Conservation (phyloP, 2,888 invertebrate genomes). For the Pristionchus japonicus region DNA sequence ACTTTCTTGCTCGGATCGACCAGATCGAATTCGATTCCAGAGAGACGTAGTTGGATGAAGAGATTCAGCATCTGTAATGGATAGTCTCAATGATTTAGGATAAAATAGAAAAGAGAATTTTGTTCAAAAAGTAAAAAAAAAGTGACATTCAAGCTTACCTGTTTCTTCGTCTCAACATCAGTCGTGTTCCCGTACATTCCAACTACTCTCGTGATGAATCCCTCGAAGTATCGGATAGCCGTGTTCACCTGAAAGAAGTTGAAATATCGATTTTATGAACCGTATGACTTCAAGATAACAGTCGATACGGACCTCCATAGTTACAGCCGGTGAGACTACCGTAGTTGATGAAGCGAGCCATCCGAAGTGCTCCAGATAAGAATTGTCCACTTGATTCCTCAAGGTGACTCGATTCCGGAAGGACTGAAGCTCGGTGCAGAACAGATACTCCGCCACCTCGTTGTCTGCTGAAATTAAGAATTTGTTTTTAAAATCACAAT, state of each 20-base stretch:
- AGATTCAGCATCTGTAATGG: slow-evolving; percentile 25
- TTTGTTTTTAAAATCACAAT: neutral
- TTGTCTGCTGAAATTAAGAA: neutral
- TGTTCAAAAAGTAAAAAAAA: no score
- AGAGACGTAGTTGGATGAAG: slow-evolving; percentile 25
- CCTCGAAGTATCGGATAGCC: slow-evolving; percentile 24
- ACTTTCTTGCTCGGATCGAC: slow-evolving; percentile 40
- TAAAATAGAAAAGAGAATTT: no score
- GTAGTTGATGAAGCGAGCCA: neutral
- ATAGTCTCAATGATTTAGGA: no score
- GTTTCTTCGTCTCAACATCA: slow-evolving; percentile 28
- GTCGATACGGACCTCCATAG: neutral
- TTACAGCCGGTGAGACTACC: neutral
- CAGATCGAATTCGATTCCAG: slow-evolving; percentile 43
- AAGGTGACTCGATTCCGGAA: neutral
- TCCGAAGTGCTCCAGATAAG: slow-evolving; percentile 36
- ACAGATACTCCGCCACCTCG: neutral
- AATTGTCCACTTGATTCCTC: neutral
- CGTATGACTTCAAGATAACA: neutral
- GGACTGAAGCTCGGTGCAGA: slow-evolving; percentile 6
- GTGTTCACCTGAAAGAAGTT: slow-evolving; percentile 10
- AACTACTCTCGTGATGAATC: slow-evolving; percentile 32
- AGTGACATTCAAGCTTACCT: neutral
- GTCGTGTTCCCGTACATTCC: slow-evolving; percentile 22
- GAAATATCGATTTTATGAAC: neutral